These are phyloP conservation scores for Cephonodes hylas DNA, from an alignment of 2,888 invertebrate genomes.

Conservation along the genomic window DNA sequence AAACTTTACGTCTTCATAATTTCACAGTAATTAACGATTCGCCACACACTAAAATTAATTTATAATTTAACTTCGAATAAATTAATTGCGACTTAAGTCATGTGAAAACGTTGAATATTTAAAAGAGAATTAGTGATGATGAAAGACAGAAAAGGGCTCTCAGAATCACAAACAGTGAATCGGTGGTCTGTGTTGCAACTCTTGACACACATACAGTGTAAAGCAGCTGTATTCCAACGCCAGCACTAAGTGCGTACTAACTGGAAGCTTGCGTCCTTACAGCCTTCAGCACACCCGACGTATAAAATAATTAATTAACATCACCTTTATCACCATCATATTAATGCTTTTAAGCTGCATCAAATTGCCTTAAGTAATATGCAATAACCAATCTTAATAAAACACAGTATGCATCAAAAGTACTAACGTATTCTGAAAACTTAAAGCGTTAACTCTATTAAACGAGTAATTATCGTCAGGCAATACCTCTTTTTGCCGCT, in stretches of 20 bases:
- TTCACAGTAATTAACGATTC: not conserved
- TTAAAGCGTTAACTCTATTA: not conserved
- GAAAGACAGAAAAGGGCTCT: constrained; percentile 69
- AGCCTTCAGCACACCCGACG: not conserved
- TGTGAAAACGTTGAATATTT: constrained; percentile 2
- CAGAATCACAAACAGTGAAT: constrained; percentile 54
- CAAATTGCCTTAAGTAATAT: not conserved
- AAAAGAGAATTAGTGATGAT: constrained; percentile 35
- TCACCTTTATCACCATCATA: not conserved
- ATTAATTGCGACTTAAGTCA: not conserved
- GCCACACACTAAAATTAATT: not conserved
- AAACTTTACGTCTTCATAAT: not conserved
- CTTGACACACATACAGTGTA: constrained; percentile 70
- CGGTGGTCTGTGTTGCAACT: constrained; percentile 49
- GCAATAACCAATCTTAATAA: not conserved
- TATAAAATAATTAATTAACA: not conserved
- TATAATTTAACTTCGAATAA: not conserved
- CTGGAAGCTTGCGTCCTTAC: constrained; percentile 36
- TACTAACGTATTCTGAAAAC: not conserved
- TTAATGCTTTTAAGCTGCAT: not conserved
- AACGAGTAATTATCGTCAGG: not conserved
- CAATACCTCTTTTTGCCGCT: not conserved
- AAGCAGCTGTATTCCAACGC: constrained; percentile 47
- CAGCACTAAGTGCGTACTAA: constrained; percentile 39
- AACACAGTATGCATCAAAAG: not conserved